Evolutionary conservation across 2,888 invertebrate species (phyloP).

Genomic region (Dolichomitus sp.): DNA sequence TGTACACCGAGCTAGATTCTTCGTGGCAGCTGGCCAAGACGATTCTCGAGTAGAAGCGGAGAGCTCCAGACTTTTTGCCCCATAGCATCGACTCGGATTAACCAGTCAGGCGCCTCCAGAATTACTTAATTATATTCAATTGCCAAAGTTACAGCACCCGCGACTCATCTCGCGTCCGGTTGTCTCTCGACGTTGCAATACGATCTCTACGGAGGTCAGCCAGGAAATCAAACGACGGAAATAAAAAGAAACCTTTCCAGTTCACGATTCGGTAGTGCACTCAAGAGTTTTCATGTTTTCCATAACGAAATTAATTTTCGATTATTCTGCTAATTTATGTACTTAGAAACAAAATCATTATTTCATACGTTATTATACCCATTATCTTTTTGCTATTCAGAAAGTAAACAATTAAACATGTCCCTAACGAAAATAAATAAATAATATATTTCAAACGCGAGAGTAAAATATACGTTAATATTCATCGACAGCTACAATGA

Average conservation of each 20-base stretch:
- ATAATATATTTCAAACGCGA: too few species aligned
- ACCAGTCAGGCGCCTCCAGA: constrained; percentile 72
- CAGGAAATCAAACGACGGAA: constrained; percentile 54
- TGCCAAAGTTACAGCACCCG: constrained; percentile 80
- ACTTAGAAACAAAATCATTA: background rate
- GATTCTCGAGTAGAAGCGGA: constrained; percentile 50
- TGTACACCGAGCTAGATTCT: constrained; percentile 74
- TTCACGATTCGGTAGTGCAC: constrained; percentile 33
- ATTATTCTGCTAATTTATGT: constrained; percentile 33
- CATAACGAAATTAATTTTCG: constrained; percentile 19
- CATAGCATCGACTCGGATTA: constrained; percentile 63
- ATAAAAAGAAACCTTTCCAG: constrained; percentile 31
- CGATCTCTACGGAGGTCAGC: constrained; percentile 56
- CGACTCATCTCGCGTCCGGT: constrained; percentile 52
- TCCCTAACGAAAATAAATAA: too few species aligned
- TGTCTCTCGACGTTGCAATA: constrained; percentile 20
- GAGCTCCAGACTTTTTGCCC: constrained; percentile 68
- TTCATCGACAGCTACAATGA: too few species aligned
- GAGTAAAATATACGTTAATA: too few species aligned
- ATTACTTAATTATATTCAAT: constrained; percentile 85
- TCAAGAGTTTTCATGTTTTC: constrained; percentile 40
- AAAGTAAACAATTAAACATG: background rate
- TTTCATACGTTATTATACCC: background rate
- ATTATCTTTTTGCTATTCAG: background rate
- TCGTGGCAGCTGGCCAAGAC: constrained; percentile 82